Percentiles rank a stretch among this genome's conserved stretches.
These are phyloP conservation scores for Xiphophorus birchmanni DNA, from an alignment of 2,797 vertebrate species.

Conservation along the genomic window DNA sequence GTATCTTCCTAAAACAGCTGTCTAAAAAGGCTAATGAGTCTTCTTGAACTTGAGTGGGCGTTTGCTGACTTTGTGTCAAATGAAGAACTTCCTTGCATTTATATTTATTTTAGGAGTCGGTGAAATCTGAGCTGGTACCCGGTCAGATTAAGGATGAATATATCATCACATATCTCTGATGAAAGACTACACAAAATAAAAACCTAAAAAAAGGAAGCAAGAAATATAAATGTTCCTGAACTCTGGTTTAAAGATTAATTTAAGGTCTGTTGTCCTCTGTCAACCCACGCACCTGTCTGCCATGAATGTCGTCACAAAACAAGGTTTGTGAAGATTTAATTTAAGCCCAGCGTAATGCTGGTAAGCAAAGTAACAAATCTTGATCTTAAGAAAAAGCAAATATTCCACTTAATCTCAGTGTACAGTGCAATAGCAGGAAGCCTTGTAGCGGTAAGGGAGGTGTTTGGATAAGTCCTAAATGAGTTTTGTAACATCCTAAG, in stretches of 20 bases:
- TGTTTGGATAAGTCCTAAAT: background rate
- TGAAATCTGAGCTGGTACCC: background rate
- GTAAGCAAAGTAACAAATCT: background rate
- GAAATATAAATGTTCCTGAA: background rate
- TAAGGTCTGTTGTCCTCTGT: background rate
- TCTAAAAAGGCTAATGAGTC: background rate
- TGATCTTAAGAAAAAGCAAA: background rate
- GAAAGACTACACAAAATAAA: background rate
- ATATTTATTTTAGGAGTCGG: background rate
- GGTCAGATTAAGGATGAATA: background rate
- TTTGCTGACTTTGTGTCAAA: background rate
- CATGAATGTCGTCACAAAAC: background rate
- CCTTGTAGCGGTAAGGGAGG: background rate
- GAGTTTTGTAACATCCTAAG: background rate
- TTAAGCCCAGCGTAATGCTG: background rate
- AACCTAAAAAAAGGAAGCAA: background rate
- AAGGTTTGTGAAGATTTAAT: background rate
- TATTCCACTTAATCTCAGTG: background rate
- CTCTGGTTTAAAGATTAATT: background rate
- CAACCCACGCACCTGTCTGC: background rate
- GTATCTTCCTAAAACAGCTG: background rate
- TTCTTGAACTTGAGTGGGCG: background rate
- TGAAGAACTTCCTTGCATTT: background rate
- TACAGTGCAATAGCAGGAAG: background rate
- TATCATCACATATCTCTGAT: background rate